Base-by-base conservation (phyloP, 2,797 vertebrate species). In the Mallotus villosus region DNA sequence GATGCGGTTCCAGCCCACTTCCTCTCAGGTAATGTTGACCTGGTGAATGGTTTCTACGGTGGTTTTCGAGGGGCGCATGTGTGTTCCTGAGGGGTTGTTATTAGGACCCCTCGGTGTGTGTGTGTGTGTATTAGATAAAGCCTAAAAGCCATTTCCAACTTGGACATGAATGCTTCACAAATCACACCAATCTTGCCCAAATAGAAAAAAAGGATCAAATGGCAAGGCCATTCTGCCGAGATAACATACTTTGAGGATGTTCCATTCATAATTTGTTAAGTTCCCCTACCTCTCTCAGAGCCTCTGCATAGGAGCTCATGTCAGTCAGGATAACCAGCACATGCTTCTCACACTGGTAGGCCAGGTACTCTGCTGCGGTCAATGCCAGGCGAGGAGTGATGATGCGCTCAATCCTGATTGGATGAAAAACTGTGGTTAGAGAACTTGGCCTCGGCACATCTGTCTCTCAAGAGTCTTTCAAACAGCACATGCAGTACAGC, bases 301-400 rank as follows among this genome's bases (percentile, higher is more conserved):
- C 93, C 73, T 94, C 93, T 1, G 93, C 92, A 2, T 94, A 94
- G 58, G 92, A 93, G 82, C 93, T 94, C 93, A 94, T 94, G 82
- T 94, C 93, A 0, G 93, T 94, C 62, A 94, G 84, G 78, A 94
- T 94, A 84, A 94, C 93, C 73, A 94, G 81, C 14, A 94, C 93
- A 19, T 94, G 93, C 68, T 94, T 94, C 86, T 94, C 93, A 80
- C 93, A 94, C 85, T 94, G 93, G 78, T 94, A 94, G 22, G 93
- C 93, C 85, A 94, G 86, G 76, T 93, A 94, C 85, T 94, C 93
- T 0, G 92, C 93, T 2, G 92, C 76, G 1, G 93, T 94, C 75
- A 94, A 88, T 0, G 93, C 93, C 81, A 94, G 84, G 21, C 91
- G 92, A 3, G 93, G 93, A 1, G 93, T 94, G 76, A 94, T 94